Base-by-base conservation (phyloP, 2,888 invertebrate species). In the Erebia ligea region DNA sequence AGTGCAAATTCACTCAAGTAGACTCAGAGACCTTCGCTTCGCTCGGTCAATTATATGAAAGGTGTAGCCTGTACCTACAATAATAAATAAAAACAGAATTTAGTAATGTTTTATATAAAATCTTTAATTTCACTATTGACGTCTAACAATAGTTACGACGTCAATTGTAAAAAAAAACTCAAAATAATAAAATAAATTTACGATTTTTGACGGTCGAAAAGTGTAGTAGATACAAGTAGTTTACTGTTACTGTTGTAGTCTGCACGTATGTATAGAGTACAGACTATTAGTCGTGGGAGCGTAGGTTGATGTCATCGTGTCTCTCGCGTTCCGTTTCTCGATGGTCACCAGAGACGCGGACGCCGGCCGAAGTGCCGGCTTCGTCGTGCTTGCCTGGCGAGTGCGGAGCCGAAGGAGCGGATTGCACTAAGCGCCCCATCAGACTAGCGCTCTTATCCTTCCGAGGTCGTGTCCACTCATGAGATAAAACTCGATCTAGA, bases 401-500 rank as follows among this genome's bases (percentile, higher is more conserved):
- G 76, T 90, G 89, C 52, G 89, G 89, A 11, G 91, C 85, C 48
- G 91, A 87, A 34, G 92, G 92, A 21, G 95, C 94, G 13, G 95
- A 95, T 82, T 95, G 95, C 71, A 95, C 94, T 77, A 95, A 86
- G 61, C 95, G 89, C 40, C 95, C 95, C 82, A 94, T 92, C 65
- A 95, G 84, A 75, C 94, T 94, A 17, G 94, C 92, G 68, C 93
- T 91, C 84, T 94, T 94, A 73, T 95, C 95, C 81, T 95, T 95
- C 57, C 94, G 94, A 56, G 93, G 94, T 76, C 95, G 90, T 62
- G 96, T 92, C 97, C 97, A 98, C 76, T 96, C 96, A 84, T 97
- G 97, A 66, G 95, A 95, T 69, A 97, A 86, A 69, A 97, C 95
- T 72, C 96, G 94, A 76, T 96, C 96, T 76, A 98, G 87, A 21